These are phyloP conservation scores for Chrysemys picta DNA, from an alignment of 2,113 vertebrate genomes.

Conservation along the genomic window DNA sequence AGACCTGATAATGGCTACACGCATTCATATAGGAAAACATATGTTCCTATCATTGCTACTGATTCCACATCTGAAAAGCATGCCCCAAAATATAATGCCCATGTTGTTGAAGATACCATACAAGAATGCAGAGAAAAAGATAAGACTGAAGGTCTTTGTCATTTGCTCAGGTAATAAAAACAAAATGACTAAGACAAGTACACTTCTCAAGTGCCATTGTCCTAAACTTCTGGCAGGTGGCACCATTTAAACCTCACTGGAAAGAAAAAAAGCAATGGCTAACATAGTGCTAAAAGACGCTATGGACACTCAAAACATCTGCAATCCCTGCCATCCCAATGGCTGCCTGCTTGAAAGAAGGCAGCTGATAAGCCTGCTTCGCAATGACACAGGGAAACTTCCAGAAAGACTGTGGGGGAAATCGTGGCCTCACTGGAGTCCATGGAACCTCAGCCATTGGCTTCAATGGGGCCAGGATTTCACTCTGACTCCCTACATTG, in stretches of 20 bases:
- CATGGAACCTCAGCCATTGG: rapidly evolving
- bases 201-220: not conserved
- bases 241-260: not conserved
- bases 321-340: rapidly evolving
- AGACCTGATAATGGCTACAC: not conserved
- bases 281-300: rapidly evolving
- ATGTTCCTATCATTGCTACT: not conserved
- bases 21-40: not conserved
- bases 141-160: not conserved
- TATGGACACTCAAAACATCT: rapidly evolving
- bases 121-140: not conserved
- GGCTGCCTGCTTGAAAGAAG: not conserved
- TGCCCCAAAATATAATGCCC: not conserved
- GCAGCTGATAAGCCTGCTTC: not conserved
- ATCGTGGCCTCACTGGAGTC: not conserved
- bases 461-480: not conserved
- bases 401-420: not conserved
- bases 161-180: not conserved
- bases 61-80: not conserved
- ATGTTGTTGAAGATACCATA: not conserved
- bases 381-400: not conserved
- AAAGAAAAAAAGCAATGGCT: not conserved
- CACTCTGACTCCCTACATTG: rapidly evolving
- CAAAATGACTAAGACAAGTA: not conserved
- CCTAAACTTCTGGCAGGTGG: not conserved